Percentiles rank a stretch among this genome's conserved stretches.
phyloP scores from a whole-genome alignment of 2,888 invertebrate genomes.

The Dolomedes plantarius region DNA sequence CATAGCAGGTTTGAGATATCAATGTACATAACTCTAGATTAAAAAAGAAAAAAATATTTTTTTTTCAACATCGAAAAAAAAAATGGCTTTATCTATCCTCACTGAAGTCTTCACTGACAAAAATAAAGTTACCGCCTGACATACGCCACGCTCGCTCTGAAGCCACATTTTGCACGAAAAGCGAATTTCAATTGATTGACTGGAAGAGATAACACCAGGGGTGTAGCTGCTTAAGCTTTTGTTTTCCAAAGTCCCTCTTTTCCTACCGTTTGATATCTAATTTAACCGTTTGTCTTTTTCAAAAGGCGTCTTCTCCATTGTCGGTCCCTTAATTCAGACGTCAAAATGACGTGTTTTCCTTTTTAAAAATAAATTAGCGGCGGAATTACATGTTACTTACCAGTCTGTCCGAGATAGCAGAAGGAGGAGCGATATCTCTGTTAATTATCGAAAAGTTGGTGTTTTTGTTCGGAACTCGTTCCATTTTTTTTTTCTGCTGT shows the following conservation, averaged over 20 bases:
- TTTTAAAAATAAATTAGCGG: conserved; percentile 66
- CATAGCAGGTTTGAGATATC: no score
- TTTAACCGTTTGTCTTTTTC: conserved; percentile 68
- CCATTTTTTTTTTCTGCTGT: neutral
- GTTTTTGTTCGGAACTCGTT: conserved; percentile 2
- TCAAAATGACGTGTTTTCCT: conserved; percentile 40
- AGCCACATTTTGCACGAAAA: neutral
- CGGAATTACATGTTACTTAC: conserved; percentile 32
- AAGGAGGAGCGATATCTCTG: conserved; percentile 2
- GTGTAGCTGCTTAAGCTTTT: conserved; percentile 3
- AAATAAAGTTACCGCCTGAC: neutral
- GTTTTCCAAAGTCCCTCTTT: neutral
- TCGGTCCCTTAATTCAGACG: conserved; percentile 47
- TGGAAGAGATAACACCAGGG: conserved; percentile 46
- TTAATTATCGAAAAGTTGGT: conserved; percentile 9
- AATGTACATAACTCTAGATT: no score
- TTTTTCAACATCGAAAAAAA: no score
- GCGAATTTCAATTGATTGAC: conserved; percentile 55
- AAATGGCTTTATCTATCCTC: no score
- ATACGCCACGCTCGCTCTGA: conserved; percentile 3
- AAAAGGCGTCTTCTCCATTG: conserved; percentile 53
- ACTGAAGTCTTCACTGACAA: no score
- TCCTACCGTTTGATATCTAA: conserved; percentile 66
- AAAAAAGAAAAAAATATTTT: no score
- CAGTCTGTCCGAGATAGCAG: conserved; percentile 10